Percentiles rank a stretch among this genome's conserved stretches.
Evolutionary conservation across 2,113 vertebrate genomes (phyloP).

Genomic region (Chloroceryle aenea): DNA sequence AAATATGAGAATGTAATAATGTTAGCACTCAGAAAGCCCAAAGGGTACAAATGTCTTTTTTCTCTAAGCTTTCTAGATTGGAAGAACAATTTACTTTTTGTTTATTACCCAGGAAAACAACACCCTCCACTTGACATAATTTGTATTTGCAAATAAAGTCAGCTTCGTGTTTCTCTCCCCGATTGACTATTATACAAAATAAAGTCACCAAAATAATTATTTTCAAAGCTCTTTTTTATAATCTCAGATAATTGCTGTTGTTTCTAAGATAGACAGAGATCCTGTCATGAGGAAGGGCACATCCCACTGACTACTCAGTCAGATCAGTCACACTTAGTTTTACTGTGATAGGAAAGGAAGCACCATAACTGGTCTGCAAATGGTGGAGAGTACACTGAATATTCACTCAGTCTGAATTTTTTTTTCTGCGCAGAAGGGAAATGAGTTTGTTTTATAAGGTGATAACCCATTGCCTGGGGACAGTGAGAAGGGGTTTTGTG

Average conservation of each 20-base stretch:
- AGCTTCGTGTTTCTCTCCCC: neutral
- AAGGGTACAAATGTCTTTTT: slow-evolving; percentile 19
- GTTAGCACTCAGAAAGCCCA: neutral
- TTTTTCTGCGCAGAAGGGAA: neutral
- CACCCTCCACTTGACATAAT: neutral
- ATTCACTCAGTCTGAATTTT: neutral
- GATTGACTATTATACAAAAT: neutral
- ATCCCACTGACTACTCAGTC: neutral
- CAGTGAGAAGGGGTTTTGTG: neutral
- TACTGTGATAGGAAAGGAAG: neutral
- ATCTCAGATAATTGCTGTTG: neutral
- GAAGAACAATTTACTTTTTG: neutral
- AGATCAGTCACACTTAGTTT: neutral
- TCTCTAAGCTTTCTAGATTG: neutral
- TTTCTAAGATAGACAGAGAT: neutral
- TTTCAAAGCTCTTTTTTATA: neutral
- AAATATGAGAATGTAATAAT: neutral
- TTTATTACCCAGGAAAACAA: slow-evolving; percentile 7
- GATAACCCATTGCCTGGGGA: neutral
- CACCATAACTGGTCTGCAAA: neutral
- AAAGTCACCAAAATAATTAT: neutral
- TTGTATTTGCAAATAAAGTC: slow-evolving; percentile 3
- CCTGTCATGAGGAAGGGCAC: neutral
- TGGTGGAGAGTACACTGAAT: neutral
- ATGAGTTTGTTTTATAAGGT: neutral